Percentiles rank a stretch among this genome's conserved stretches.
Conservation (phyloP, 2,113 vertebrate species). For the Rutilus rutilus region DNA sequence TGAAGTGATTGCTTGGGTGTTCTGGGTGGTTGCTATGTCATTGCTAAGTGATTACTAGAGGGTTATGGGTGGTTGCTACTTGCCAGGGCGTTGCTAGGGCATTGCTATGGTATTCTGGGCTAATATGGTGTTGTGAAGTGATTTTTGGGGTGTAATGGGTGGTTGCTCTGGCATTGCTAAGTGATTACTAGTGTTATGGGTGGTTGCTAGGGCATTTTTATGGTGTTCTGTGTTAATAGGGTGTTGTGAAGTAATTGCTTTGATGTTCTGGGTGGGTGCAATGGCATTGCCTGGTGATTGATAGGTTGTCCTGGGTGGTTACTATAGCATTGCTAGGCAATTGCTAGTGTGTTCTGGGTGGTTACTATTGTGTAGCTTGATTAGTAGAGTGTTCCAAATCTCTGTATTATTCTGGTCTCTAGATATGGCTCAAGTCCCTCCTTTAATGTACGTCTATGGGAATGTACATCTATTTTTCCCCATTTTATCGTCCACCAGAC, state of each 20-base stretch:
- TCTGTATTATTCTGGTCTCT: not conserved
- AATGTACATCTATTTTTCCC: too few relatives aligned
- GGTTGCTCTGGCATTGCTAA: not conserved
- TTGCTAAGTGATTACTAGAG: not conserved
- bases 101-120: not conserved
- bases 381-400: not conserved
- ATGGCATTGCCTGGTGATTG: not conserved
- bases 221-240: not conserved
- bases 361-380: not conserved
- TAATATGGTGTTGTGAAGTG: not conserved
- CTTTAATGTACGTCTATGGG: not conserved
- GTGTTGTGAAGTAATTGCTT: too few relatives aligned
- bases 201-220: not conserved
- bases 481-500: not conserved
- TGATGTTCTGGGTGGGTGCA: not conserved
- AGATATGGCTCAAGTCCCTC: not conserved
- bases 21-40: fast-evolving
- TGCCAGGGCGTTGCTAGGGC: not conserved
- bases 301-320: not conserved
- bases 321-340: too few relatives aligned
- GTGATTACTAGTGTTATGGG: not conserved
- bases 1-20: not conserved
- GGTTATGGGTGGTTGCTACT: not conserved
- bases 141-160: not conserved
- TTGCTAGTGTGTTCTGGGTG: not conserved